Percentiles rank a stretch among this genome's conserved stretches.
These are phyloP conservation scores for Heliconius ethilla DNA, from an alignment of 2,888 invertebrate genomes.

Conservation along the genomic window DNA sequence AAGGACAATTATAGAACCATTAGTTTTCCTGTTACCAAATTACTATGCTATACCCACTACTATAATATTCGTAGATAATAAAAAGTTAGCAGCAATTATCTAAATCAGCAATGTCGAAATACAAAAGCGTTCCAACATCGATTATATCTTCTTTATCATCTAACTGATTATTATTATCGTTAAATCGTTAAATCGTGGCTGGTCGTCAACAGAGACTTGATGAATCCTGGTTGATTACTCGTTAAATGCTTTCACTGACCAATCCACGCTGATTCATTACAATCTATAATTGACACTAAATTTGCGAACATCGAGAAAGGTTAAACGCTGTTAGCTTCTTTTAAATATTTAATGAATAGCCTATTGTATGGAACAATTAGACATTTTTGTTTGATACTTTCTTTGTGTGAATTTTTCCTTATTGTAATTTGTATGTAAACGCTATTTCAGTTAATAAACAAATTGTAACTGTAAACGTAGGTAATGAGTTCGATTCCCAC, in stretches of 20 bases:
- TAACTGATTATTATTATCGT: slow-evolving; percentile 51
- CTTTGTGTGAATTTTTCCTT: neutral
- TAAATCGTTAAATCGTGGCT: slow-evolving; percentile 47
- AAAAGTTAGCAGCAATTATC: slow-evolving; percentile 25
- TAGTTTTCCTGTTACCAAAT: neutral
- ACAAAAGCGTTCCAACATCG: slow-evolving; percentile 42
- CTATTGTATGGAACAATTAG: slow-evolving; percentile 13
- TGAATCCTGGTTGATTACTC: slow-evolving; percentile 64
- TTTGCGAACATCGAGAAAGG: slow-evolving; percentile 61
- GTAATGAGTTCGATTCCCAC: no score
- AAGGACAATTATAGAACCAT: neutral
- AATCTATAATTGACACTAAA: slow-evolving; percentile 74
- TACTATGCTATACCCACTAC: no score
- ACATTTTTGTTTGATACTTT: neutral
- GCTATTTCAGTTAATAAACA: neutral
- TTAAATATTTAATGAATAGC: slow-evolving; percentile 58
- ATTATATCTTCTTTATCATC: slow-evolving; percentile 50
- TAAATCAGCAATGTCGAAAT: slow-evolving; percentile 28
- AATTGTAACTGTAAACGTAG: neutral
- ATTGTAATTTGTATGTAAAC: neutral
- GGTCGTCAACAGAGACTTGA: slow-evolving; percentile 48
- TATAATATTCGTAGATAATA: neutral
- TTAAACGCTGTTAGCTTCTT: slow-evolving; percentile 65
- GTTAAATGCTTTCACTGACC: slow-evolving; percentile 69
- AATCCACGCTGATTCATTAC: slow-evolving; percentile 69